These are phyloP conservation scores for Acinonyx jubatus DNA, from an alignment of 2,113 vertebrate species.

Conservation along the genomic window DNA sequence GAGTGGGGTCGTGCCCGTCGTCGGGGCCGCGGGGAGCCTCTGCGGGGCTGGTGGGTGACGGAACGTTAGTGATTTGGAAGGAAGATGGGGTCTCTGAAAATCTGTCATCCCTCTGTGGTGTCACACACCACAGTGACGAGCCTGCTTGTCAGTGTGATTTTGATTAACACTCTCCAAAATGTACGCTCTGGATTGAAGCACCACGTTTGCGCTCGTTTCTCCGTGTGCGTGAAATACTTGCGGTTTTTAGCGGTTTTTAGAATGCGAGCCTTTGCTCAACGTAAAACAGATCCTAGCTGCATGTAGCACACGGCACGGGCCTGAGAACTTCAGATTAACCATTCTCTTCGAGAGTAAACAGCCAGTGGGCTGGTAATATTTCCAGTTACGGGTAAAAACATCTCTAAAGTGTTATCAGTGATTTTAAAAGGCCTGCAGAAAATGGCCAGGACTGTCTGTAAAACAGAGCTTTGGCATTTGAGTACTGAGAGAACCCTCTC, in stretches of 20 bases:
- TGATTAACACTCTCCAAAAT: conserved; percentile 17
- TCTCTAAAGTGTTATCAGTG: conserved; percentile 25
- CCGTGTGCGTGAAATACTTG: conserved; percentile 52
- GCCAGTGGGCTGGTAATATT: conserved; percentile 2
- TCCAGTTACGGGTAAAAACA: conserved; percentile 35
- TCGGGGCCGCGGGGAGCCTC: background rate
- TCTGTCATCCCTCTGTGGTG: conserved; percentile 22
- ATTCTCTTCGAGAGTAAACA: conserved; percentile 48
- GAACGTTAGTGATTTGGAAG: conserved; percentile 18
- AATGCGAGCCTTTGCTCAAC: conserved; percentile 63
- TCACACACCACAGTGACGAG: background rate
- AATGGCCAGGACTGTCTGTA: conserved; percentile 46
- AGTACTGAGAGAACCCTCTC: conserved; percentile 1
- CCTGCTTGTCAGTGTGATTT: conserved; percentile 28
- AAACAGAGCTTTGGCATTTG: background rate
- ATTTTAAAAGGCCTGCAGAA: conserved; percentile 38
- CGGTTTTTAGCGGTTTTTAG: conserved; percentile 70
- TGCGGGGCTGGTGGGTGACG: conserved; percentile 15
- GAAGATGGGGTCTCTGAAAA: conserved; percentile 43
- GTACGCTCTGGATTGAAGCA: background rate
- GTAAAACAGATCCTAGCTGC: conserved; percentile 52
- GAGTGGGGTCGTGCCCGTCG: background rate
- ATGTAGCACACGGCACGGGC: conserved; percentile 36
- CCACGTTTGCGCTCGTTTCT: conserved; percentile 36
- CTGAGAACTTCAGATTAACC: conserved; percentile 75